Percentiles rank a stretch among this genome's conserved stretches.
phyloP scores from a whole-genome alignment of 2,888 invertebrate species.

The Caenorhabditis sp. region DNA sequence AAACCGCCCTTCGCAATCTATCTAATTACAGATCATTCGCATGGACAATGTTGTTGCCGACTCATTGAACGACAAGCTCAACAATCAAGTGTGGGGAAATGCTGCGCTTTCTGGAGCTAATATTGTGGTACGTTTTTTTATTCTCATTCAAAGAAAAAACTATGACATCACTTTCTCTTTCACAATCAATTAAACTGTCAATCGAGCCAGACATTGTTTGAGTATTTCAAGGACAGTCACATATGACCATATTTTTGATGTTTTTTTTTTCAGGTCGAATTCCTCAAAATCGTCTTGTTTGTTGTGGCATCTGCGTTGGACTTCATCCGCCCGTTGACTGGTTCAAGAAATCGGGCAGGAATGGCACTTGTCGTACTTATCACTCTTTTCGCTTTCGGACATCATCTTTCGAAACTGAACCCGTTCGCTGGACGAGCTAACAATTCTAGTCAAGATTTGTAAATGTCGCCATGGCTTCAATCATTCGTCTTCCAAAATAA shows the following conservation, averaged over 20 bases:
- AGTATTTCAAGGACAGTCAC: background rate
- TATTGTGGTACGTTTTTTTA: constrained; percentile 30
- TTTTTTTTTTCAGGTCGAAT: constrained; percentile 48
- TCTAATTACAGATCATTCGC: constrained; percentile 42
- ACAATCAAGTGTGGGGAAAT: constrained; percentile 35
- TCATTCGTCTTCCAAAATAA: background rate
- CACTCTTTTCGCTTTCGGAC: constrained; percentile 18
- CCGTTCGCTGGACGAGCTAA: background rate
- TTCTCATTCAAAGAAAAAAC: background rate
- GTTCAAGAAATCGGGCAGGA: constrained; percentile 50
- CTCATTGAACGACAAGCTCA: constrained; percentile 32
- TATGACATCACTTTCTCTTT: background rate
- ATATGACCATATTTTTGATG: background rate
- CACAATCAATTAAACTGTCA: background rate
- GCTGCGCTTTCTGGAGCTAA: constrained; percentile 42
- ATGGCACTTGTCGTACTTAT: constrained; percentile 16
- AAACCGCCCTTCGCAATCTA: background rate
- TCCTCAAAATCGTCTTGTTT: constrained; percentile 64
- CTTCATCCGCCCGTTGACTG: constrained; percentile 60
- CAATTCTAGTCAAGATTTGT: background rate
- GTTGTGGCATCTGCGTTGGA: constrained; percentile 63
- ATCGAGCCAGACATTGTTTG: background rate
- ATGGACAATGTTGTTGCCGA: constrained; percentile 47
- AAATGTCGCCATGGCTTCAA: background rate
- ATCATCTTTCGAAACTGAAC: background rate